Evolutionary conservation across 2,888 invertebrate species (phyloP).

Genomic region (Leptinotarsa haldemani): DNA sequence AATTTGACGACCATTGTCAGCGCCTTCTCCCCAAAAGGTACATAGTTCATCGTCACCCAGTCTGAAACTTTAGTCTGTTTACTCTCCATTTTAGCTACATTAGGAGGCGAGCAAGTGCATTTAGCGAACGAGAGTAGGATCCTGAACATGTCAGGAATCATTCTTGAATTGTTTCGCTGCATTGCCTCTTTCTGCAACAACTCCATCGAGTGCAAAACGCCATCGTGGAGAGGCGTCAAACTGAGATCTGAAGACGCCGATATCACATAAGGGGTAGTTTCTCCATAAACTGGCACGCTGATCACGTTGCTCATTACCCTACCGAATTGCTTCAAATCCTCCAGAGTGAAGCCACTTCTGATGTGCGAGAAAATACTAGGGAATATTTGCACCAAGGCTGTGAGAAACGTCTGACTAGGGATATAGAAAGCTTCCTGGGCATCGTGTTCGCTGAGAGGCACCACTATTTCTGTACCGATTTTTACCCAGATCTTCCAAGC

Average conservation of each 20-base stretch:
- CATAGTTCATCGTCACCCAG: constrained; percentile 84
- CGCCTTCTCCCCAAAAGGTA: constrained; percentile 87
- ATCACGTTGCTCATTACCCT: constrained; percentile 76
- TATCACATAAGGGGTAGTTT: constrained; percentile 84
- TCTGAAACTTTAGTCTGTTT: constrained; percentile 70
- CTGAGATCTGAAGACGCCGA: constrained; percentile 78
- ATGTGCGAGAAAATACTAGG: constrained; percentile 94
- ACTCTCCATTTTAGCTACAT: constrained; percentile 68
- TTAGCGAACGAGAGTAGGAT: constrained; percentile 75
- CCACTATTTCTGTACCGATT: constrained; percentile 84
- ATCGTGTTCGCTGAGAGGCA: constrained; percentile 67
- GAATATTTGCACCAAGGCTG: constrained; percentile 94
- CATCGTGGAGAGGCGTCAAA: constrained; percentile 85
- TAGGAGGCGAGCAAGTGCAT: constrained; percentile 77
- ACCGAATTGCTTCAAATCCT: constrained; percentile 85
- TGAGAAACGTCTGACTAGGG: constrained; percentile 93
- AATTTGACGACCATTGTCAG: constrained; percentile 79
- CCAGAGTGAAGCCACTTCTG: constrained; percentile 71
- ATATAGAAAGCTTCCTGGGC: constrained; percentile 77
- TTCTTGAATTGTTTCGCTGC: constrained; percentile 68
- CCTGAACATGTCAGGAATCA: constrained; percentile 77
- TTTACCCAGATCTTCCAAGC: constrained; percentile 91
- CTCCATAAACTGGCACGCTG: constrained; percentile 83
- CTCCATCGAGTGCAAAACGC: constrained; percentile 85
- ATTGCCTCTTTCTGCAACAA: constrained; percentile 83